These are phyloP conservation scores for Caenorhabditis sinica DNA, from an alignment of 2,888 invertebrate genomes.

Conservation along the genomic window DNA sequence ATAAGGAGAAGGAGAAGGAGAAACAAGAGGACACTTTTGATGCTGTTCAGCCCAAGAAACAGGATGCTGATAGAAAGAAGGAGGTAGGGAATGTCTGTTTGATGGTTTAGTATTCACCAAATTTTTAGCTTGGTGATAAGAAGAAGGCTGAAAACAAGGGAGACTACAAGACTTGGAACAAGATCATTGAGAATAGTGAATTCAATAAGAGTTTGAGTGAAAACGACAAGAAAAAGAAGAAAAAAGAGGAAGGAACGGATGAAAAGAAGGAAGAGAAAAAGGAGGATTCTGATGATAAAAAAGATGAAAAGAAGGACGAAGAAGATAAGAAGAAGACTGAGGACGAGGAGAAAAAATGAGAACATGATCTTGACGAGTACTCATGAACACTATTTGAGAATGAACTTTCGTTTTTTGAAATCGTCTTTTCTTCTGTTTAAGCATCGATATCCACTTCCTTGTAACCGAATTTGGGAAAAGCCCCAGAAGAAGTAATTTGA, in stretches of 20 bases:
- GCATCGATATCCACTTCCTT: too few relatives aligned
- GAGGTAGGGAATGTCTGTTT: not conserved
- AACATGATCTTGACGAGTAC: too few relatives aligned
- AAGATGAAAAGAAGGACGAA: slow-evolving; percentile 26
- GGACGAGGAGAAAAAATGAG: slow-evolving; percentile 39
- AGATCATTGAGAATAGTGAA: slow-evolving; percentile 44
- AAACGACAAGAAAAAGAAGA: slow-evolving; percentile 34
- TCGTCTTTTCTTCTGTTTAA: too few relatives aligned
- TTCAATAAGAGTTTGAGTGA: slow-evolving; percentile 45
- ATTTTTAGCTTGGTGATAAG: slow-evolving; percentile 9
- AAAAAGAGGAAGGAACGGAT: slow-evolving; percentile 32
- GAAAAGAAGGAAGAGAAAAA: slow-evolving; percentile 23
- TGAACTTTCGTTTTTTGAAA: too few relatives aligned
- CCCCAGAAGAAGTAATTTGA: too few relatives aligned
- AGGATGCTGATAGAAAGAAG: slow-evolving; percentile 42
- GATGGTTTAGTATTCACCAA: not conserved
- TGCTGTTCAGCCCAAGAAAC: slow-evolving; percentile 31
- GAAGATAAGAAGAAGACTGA: slow-evolving; percentile 34
- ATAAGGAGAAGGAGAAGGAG: slow-evolving; percentile 26
- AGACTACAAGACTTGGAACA: slow-evolving; percentile 52
- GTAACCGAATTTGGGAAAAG: too few relatives aligned
- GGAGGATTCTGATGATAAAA: slow-evolving; percentile 12
- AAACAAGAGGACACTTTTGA: slow-evolving; percentile 38
- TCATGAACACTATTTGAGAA: too few relatives aligned
- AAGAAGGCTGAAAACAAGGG: slow-evolving; percentile 51